These are phyloP conservation scores for Aleiodes sp. DNA, from an alignment of 1,140 invertebrate genomes.

Conservation along the genomic window DNA sequence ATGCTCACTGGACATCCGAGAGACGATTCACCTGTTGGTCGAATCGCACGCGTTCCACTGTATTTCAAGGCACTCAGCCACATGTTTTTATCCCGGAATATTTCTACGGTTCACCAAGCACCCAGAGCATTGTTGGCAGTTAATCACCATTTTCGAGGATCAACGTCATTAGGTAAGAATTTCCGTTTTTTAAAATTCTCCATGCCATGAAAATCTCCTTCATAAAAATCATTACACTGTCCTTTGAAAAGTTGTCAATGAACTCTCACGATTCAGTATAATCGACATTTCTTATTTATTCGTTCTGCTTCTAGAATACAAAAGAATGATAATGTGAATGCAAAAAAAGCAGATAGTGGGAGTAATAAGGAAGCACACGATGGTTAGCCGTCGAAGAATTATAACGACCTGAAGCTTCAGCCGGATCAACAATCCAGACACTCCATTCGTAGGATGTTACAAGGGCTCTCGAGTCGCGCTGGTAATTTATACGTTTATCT, in stretches of 20 bases:
- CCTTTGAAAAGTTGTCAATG: too few relatives aligned
- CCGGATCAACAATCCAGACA: slow-evolving; percentile 48
- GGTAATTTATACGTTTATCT: slow-evolving; percentile 60
- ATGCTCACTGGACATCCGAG: slow-evolving; percentile 14
- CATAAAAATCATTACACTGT: too few relatives aligned
- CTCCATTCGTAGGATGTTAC: slow-evolving; percentile 36
- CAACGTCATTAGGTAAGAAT: too few relatives aligned
- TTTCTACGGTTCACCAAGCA: slow-evolving; percentile 47
- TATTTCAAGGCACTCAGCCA: not conserved
- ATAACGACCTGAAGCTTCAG: slow-evolving; percentile 23
- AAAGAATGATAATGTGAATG: not conserved
- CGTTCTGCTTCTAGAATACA: not conserved
- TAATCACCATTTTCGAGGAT: too few relatives aligned
- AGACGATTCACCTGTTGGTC: slow-evolving; percentile 50
- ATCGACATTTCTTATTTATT: not conserved
- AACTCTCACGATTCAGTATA: not conserved
- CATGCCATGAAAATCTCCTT: too few relatives aligned
- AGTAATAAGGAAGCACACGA: slow-evolving; percentile 1
- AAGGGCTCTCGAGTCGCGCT: slow-evolving; percentile 46
- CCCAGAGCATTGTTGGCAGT: slow-evolving; percentile 25
- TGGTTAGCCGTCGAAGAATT: slow-evolving; percentile 41
- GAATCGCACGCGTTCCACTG: slow-evolving; percentile 41
- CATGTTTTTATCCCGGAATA: slow-evolving; percentile 37
- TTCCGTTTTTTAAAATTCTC: too few relatives aligned
- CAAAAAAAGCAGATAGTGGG: not conserved